A percentile compares a stretch with the other conserved stretches of the same genome.
Conservation (phyloP, 2,113 vertebrate species). For the Alexandromys fortis region DNA sequence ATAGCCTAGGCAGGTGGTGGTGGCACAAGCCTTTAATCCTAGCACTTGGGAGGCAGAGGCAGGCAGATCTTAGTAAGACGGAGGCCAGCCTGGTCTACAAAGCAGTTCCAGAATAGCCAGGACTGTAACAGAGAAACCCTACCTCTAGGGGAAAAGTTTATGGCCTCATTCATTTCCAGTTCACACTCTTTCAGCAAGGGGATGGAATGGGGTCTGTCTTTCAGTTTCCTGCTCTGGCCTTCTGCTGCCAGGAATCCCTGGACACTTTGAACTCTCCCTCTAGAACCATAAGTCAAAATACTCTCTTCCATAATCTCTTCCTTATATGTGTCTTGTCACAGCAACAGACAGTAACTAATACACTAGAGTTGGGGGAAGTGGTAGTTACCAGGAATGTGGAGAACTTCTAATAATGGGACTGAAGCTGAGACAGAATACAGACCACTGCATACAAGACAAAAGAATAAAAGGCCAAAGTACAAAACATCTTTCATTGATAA, state of each 20-base stretch:
- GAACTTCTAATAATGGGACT: background rate
- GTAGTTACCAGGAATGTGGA: background rate
- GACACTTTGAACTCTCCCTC: background rate
- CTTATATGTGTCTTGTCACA: background rate
- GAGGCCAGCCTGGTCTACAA: no score
- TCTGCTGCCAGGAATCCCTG: background rate
- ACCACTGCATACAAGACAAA: background rate
- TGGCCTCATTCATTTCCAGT: background rate
- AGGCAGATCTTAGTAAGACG: no score
- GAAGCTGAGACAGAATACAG: background rate
- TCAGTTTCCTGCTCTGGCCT: background rate
- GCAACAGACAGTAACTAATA: background rate
- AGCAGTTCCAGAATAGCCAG: no score
- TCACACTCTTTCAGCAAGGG: background rate
- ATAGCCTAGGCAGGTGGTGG: no score
- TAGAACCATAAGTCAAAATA: background rate
- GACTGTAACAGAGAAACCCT: background rate
- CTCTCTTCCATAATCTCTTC: background rate
- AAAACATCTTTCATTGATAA: background rate
- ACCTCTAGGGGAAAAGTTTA: background rate
- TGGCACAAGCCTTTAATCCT: no score
- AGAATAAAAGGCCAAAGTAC: background rate
- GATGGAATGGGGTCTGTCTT: background rate
- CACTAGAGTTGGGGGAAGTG: background rate
- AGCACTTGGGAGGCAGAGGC: no score